Base-by-base conservation (phyloP, 2,888 invertebrate genomes). In the Darwinula stevensoni region DNA sequence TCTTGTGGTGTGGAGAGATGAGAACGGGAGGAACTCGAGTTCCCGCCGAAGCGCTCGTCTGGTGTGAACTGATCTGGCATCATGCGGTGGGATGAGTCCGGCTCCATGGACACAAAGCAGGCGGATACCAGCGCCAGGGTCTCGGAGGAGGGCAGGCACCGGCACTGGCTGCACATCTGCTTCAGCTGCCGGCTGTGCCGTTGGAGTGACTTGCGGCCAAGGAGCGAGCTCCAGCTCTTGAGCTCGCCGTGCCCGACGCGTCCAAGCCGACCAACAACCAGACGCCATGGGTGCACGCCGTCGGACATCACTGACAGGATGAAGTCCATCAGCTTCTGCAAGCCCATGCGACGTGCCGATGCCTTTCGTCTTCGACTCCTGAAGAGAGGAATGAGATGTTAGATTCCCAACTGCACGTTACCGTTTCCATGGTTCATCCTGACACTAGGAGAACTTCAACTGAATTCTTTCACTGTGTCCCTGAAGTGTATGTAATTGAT, bases 191-290 rank as follows among this genome's bases (percentile, higher is more conserved):
- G 70, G 35, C 82, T 82, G 14, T 78, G 78, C 46, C 72, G 69
- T 39, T 71, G 59, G 34, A 94, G 59, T 48, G 84, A 76, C 54
- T 82, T 84, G 41, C 80, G 67, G 40, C 84, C 82, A 36, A 94
- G 57, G 38, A 94, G 56, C 61, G 76, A 80, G 46, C 82, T 80
- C 91, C 91, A 94, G 12, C 82, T 78, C 58, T 86, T 88, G 28
- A 97, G 60, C 52, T 99, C 97, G 15, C 91, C 88, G 48, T 97
- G 97, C 0, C 97, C 97, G 37, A 99, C 74, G 34, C 94, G 64
- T 0, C 97, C 97, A 28, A 94, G 67, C 31, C 94, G 62, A 4
- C 94, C 91, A 12, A 99, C 76, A 14, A 99, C 91, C 34, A 99
- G 59, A 35, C 97, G 62, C 84, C 94, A 94, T 14, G 91, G 82